Evolutionary conservation across 2,113 vertebrate genomes (phyloP).

Genomic region (Mobula birostris): DNA sequence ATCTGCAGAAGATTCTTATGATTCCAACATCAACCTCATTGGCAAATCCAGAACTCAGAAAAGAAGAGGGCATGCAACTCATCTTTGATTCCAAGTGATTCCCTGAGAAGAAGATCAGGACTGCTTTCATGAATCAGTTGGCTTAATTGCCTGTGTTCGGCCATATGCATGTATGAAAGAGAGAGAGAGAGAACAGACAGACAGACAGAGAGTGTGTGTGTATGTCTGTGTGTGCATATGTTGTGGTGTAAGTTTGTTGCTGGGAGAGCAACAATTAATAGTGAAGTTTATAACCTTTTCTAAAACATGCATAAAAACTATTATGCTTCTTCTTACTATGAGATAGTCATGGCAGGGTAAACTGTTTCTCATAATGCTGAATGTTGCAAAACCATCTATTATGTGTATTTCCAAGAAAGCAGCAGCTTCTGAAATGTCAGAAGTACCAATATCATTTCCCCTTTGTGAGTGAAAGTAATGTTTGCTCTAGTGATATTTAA

Average conservation of each 20-base stretch:
- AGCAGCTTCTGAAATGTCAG: background rate
- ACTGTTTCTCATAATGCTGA: constrained; percentile 7
- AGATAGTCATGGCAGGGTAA: constrained; percentile 25
- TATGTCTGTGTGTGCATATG: background rate
- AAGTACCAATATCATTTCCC: background rate
- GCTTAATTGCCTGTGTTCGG: too few relatives aligned
- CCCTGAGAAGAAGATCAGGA: too few relatives aligned
- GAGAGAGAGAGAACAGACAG: too few relatives aligned
- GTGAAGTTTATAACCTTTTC: background rate
- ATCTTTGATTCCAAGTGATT: too few relatives aligned
- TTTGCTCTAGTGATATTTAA: constrained; percentile 32
- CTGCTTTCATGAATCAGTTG: too few relatives aligned
- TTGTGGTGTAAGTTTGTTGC: background rate
- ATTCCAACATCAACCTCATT: too few relatives aligned
- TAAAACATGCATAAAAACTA: background rate
- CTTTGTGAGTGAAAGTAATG: background rate
- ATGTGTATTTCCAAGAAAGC: background rate
- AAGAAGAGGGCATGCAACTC: too few relatives aligned
- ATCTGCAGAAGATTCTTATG: too few relatives aligned
- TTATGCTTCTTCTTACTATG: background rate
- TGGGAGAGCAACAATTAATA: background rate
- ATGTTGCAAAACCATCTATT: constrained; percentile 34
- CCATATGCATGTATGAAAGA: too few relatives aligned
- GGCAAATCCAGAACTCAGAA: too few relatives aligned
- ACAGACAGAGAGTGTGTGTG: background rate